Conservation (phyloP, 2,797 vertebrate genomes). For the Geotrypetes seraphini region DNA sequence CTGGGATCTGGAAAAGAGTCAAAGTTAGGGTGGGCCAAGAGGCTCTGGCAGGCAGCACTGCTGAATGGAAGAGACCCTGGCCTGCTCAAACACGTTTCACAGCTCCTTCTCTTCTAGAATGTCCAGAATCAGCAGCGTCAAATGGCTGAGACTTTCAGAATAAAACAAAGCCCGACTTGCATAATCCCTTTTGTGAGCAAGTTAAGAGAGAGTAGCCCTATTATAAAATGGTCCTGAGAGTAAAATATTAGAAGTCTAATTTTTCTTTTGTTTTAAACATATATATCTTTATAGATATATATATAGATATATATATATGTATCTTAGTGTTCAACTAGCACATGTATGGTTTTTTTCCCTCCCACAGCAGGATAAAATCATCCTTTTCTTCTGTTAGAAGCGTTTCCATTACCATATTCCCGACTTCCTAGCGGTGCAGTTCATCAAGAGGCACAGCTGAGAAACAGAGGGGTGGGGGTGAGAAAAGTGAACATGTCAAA, state of each 20-base stretch:
- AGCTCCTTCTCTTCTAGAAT: conserved; percentile 11
- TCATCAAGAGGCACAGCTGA: no score
- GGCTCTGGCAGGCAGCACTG: not conserved
- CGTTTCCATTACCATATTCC: conserved; percentile 33
- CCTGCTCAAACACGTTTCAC: conserved; percentile 13
- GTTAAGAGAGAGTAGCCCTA: conserved; percentile 54
- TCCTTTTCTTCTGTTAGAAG: conserved; percentile 19
- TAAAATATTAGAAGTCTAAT: conserved; percentile 47
- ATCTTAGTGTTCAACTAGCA: conserved; percentile 46
- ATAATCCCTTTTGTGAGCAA: conserved; percentile 44
- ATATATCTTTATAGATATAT: no score
- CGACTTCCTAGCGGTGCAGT: conserved; percentile 26
- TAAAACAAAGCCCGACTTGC: no score
- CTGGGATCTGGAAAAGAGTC: conserved; percentile 2
- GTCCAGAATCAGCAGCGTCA: conserved; percentile 8
- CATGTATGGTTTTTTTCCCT: conserved; percentile 32
- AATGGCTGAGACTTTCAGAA: conserved; percentile 27
- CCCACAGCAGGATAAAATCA: conserved; percentile 21
- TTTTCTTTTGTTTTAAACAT: not conserved
- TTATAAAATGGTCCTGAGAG: conserved; percentile 64
- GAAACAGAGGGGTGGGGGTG: conserved; percentile 23
- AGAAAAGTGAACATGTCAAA: conserved; percentile 24
- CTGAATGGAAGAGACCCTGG: conserved; percentile 6
- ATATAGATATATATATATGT: not conserved
- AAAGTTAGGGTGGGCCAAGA: conserved; percentile 12